Evolutionary conservation across 2,797 vertebrate species (phyloP).

Genomic region (Brotula barbata): DNA sequence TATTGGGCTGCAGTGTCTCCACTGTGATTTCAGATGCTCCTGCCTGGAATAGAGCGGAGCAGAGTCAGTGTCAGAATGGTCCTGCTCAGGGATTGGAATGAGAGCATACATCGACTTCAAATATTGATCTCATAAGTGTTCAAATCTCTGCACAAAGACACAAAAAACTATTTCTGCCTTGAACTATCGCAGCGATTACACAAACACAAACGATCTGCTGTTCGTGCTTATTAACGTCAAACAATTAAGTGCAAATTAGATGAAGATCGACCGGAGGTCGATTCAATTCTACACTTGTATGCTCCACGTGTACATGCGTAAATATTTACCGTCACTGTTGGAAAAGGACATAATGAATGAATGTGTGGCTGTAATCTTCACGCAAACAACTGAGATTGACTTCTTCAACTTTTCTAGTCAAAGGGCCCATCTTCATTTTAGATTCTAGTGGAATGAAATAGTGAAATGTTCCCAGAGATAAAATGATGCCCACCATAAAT

Average conservation of each 20-base stretch:
- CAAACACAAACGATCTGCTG: constrained; percentile 50
- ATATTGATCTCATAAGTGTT: constrained; percentile 58
- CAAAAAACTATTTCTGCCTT: constrained; percentile 41
- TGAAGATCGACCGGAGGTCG: constrained; percentile 69
- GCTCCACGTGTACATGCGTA: too few species aligned
- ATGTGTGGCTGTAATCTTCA: too few species aligned
- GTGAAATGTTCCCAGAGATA: too few species aligned
- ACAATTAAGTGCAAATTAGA: constrained; percentile 69
- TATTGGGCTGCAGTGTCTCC: constrained; percentile 59
- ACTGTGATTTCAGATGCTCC: constrained; percentile 48
- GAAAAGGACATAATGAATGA: constrained; percentile 19
- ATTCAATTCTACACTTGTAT: constrained; percentile 63
- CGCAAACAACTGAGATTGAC: constrained; percentile 4
- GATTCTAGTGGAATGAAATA: too few species aligned
- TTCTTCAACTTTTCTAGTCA: too few species aligned
- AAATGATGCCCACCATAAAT: too few species aligned
- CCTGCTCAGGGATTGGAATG: constrained; percentile 47
- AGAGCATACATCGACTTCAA: constrained; percentile 43
- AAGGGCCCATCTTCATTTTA: too few species aligned
- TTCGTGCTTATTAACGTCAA: constrained; percentile 62
- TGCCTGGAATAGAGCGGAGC: constrained; percentile 43
- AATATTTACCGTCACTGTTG: constrained; percentile 23
- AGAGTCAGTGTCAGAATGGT: constrained; percentile 65
- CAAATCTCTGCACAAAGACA: constrained; percentile 47
- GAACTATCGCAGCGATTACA: constrained; percentile 56